Evolutionary conservation across 1,140 invertebrate species (phyloP), one percentile per base, ranked within the genome.

Genomic region (Drosophila kurseongensis): DNA sequence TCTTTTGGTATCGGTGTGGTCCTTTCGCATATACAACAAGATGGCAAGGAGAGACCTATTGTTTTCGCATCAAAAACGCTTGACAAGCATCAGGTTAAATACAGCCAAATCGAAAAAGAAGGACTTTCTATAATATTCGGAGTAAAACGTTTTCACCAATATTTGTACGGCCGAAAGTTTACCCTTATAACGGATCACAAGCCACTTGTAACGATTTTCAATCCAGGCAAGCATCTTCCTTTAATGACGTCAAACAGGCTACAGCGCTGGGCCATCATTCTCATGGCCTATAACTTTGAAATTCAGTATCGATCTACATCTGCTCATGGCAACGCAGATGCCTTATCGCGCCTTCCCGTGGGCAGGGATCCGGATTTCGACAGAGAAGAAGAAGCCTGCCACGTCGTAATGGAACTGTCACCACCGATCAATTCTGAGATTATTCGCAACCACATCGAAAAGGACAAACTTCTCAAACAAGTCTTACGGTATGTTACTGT

Each of bases 101-200:
- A 32, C 29, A 32, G 29, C 29, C 29, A 32, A 32, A 32, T 32
- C 29, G 29, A 6, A 32, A 6, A 32, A 8, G 29, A 32, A 32
- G 58, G 18, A 40, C 36, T 61, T 27, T 32, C 29, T 4, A 62
- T 54, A 13, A 62, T 45, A 18, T 62, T 44, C 5, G 38, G 14
- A 44, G 48, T 62, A 36, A n/a, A 62, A 23, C 27, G 60, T 6
- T 62, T 62, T 54, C 29, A 62, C 36, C 58, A 41, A 50, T 60
- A 40, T 29, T 36, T 61, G 1, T 45, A 50, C 10, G n/a, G 13
- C n/a, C 40, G 35, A 38, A 38, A 59, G 18, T 59, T 47, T 23
- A 59, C 14, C 10, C 10, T 59, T 0, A 59, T 38, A 9, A 36
- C 44, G 3, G 57, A 59, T 5, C 44, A 47, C 42, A 48, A 59